Base-by-base conservation (phyloP, 2,797 vertebrate species). In the Lacerta viridis region DNA sequence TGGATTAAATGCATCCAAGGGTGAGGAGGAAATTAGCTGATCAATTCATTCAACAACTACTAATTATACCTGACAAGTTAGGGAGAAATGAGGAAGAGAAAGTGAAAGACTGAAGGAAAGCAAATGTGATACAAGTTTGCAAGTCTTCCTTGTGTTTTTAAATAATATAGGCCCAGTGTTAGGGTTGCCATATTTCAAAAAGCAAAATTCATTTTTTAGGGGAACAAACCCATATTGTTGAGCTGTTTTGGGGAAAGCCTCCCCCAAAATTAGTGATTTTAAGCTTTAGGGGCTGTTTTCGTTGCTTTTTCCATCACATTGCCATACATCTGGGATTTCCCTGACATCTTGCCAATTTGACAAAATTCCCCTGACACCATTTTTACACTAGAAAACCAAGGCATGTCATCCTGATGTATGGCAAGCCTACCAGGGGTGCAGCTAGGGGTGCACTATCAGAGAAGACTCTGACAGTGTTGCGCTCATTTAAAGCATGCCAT, bases 41-140 rank as follows among this genome's bases (percentile, higher is more conserved):
- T 95, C 95, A 96, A 94, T 96, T 95, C 95, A 95, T 85, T 96
- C 92, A 95, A 84, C 94, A 95, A 92, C 92, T 90, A 84, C 92
- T 96, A 96, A 96, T 95, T 95, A 93, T 77, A 92, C 92, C 90
- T 95, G 95, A 95, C 95, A 95, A 91, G 94, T 86, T 89, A 93
- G n/a, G 23, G 41, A 89, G 90, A 87, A 91, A 80, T 93, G 69
- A 81, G 82, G 69, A 95, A 82, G 86, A 95, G 83, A 85, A 68
- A 78, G 74, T 33, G 1, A 76, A 79, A 92, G 41, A 80, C 90
- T 33, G n/a, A 80, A 92, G 59, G 72, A 95, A 92, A 95, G 87
- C 71, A 74, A 82, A 0, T 2, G 75, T 76, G 13, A 27, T n/a
- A 87, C 83, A 91, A 91, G 88, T 66, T 91, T 83, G 87, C 81